Percentiles rank a stretch among this genome's conserved stretches.
Conservation (phyloP, 2,113 vertebrate genomes). For the Antigone vipio region DNA sequence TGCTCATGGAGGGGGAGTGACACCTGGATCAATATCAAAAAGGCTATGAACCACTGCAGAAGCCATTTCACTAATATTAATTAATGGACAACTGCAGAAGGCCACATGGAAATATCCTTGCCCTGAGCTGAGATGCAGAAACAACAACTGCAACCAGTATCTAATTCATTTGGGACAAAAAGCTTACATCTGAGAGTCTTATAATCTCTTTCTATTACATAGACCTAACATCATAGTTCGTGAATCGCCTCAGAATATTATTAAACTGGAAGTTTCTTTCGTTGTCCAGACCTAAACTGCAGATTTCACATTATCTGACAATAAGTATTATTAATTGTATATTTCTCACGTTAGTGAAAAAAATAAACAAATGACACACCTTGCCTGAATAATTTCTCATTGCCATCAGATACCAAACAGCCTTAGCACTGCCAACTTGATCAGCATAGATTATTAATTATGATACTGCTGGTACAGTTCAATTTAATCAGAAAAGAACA, state of each 20-base stretch:
- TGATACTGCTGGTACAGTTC: slow-evolving; percentile 64
- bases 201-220: not conserved
- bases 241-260: not conserved
- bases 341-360: slow-evolving; percentile 1
- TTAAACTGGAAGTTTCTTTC: not conserved
- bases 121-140: not conserved
- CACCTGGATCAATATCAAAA: not conserved
- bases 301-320: not conserved
- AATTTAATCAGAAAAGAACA: slow-evolving; percentile 75
- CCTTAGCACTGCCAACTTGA: slow-evolving; percentile 29
- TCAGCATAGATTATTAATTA: slow-evolving; percentile 77
- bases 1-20: not conserved
- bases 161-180: not conserved
- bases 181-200: not conserved
- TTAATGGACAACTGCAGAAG: not conserved
- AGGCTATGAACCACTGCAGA: not conserved
- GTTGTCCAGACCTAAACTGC: not conserved
- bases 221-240: not conserved
- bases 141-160: not conserved
- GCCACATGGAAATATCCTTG: not conserved
- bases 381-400: slow-evolving; percentile 59
- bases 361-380: slow-evolving; percentile 14
- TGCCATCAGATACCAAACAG: slow-evolving; percentile 23
- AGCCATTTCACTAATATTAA: not conserved
- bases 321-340: not conserved